phyloP scores from a whole-genome alignment of 2,888 invertebrate genomes.

The Fragum whitleyi region DNA sequence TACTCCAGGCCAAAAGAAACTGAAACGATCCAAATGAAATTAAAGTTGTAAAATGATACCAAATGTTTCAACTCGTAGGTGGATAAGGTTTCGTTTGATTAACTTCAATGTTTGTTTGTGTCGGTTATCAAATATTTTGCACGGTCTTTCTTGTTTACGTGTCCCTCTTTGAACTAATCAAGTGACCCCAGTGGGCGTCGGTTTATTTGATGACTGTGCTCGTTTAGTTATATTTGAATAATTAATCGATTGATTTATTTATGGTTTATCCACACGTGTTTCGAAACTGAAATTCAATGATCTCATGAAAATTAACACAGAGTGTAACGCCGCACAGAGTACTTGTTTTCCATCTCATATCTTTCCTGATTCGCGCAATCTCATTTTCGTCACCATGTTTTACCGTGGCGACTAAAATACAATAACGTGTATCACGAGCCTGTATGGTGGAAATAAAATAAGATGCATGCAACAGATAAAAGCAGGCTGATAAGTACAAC shows the following conservation, averaged over 20 bases:
- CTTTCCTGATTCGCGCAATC: too few relatives aligned
- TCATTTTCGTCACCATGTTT: too few relatives aligned
- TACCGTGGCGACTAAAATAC: too few relatives aligned
- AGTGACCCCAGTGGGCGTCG: neutral
- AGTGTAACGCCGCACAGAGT: too few relatives aligned
- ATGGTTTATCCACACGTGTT: too few relatives aligned
- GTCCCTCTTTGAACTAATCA: neutral
- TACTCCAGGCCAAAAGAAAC: neutral
- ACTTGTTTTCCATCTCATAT: too few relatives aligned
- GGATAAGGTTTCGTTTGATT: slow-evolving; percentile 6
- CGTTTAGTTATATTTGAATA: neutral
- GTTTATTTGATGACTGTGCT: neutral
- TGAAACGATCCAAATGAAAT: neutral
- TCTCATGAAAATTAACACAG: too few relatives aligned
- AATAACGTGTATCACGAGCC: too few relatives aligned
- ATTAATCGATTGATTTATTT: slow-evolving; percentile 2
- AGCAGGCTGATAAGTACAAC: too few relatives aligned
- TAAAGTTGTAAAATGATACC: slow-evolving; percentile 7
- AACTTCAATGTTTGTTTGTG: slow-evolving; percentile 2
- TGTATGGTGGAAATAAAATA: too few relatives aligned
- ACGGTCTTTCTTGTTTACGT: slow-evolving; percentile 4
- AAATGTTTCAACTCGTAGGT: slow-evolving; percentile 1
- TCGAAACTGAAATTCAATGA: too few relatives aligned
- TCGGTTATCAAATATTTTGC: slow-evolving; percentile 7
- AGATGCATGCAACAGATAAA: too few relatives aligned